Conservation (phyloP, 2,113 vertebrate genomes). For the Microcebus lehilahytsara region DNA sequence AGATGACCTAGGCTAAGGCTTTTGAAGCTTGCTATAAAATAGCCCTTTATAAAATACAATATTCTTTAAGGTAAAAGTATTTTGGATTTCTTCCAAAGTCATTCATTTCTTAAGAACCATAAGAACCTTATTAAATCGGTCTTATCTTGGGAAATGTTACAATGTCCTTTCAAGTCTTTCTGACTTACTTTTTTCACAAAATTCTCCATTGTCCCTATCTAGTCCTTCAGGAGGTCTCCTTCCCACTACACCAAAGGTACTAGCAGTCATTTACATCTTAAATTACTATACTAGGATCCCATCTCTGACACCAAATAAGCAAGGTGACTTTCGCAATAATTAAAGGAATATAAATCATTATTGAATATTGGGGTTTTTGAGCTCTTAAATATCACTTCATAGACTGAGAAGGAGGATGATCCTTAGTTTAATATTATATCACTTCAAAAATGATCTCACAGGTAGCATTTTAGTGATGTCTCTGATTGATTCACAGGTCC, state of each 20-base stretch:
- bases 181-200: not conserved
- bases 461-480: not conserved
- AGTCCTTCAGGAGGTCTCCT: not conserved
- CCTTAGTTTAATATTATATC: not conserved
- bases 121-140: not conserved
- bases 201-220: not conserved
- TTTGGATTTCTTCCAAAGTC: constrained; percentile 10
- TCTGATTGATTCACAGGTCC: not conserved
- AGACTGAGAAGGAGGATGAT: not conserved
- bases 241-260: not conserved
- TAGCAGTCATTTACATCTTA: not conserved
- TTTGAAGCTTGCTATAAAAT: not conserved
- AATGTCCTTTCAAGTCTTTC: not conserved
- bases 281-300: not conserved
- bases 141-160: not conserved
- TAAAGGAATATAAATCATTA: not conserved
- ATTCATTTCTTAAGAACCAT: constrained; percentile 16
- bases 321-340: not conserved
- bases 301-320: not conserved
- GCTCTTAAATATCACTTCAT: not conserved
- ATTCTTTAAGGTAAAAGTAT: not conserved
- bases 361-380: not conserved
- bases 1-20: not conserved
- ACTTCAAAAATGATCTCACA: constrained; percentile 7
- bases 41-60: not conserved